Percentiles rank a stretch among this genome's conserved stretches.
Evolutionary conservation across 2,888 invertebrate species (phyloP).

Genomic region (Tipula helvola): DNA sequence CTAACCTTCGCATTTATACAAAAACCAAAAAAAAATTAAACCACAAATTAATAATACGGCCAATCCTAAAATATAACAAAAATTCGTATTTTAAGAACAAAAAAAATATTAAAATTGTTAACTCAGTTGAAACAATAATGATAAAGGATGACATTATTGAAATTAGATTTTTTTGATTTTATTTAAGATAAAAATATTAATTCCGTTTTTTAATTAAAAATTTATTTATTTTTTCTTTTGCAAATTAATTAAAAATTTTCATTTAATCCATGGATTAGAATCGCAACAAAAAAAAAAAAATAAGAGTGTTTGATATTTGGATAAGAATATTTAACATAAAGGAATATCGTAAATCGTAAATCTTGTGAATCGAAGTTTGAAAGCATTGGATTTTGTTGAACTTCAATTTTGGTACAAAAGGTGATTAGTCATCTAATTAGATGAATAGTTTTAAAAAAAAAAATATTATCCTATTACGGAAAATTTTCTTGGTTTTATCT

Average conservation of each 20-base stretch:
- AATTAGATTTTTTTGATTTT: not conserved
- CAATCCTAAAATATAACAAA: not conserved
- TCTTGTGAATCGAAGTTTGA: not conserved
- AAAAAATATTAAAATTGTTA: not conserved
- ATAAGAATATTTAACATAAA: not conserved
- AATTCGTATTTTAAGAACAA: not conserved
- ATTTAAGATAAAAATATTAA: not conserved
- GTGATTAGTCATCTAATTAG: no score
- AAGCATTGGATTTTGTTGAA: not conserved
- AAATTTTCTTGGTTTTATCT: no score
- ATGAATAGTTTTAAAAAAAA: no score
- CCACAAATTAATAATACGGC: not conserved
- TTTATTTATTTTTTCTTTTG: not conserved
- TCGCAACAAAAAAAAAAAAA: not conserved
- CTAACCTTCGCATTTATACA: not conserved
- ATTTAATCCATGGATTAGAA: not conserved
- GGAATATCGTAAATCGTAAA: not conserved
- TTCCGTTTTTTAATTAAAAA: not conserved
- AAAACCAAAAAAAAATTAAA: not conserved
- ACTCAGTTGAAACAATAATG: not conserved
- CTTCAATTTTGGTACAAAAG: no score
- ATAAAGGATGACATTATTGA: conserved; percentile 4
- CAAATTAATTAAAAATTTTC: not conserved
- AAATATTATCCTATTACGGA: no score
- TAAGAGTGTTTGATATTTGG: not conserved